Conservation (phyloP, 2,888 invertebrate genomes). For the Heliconius erato region DNA sequence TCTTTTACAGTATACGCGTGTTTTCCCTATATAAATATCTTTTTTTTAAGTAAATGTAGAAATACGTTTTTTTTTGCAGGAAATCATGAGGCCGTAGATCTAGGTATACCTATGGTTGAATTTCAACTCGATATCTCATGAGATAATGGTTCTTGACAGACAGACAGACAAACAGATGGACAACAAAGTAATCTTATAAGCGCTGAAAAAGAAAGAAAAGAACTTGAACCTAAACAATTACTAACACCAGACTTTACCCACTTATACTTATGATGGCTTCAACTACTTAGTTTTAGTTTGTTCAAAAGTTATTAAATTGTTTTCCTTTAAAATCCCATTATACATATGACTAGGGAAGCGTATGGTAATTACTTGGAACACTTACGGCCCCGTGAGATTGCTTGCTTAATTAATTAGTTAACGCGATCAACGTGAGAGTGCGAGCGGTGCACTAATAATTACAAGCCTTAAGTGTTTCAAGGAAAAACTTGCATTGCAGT, state of each 20-base stretch:
- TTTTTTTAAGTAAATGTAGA: no score
- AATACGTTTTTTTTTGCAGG: no score
- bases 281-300: background rate
- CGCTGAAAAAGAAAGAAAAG: background rate
- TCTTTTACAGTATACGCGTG: no score
- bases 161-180: no score
- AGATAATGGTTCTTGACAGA: no score
- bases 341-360: background rate
- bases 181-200: no score
- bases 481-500: slow-evolving; percentile 2
- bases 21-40: no score
- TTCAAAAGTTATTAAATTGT: slow-evolving; percentile 12
- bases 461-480: slow-evolving; percentile 10
- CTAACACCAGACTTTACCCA: background rate
- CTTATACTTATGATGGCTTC: background rate
- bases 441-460: slow-evolving; percentile 44
- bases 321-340: slow-evolving; percentile 18
- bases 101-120: no score
- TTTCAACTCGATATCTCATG: no score
- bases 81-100: no score
- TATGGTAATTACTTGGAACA: slow-evolving; percentile 41
- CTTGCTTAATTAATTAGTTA: slow-evolving; percentile 53
- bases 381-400: slow-evolving; percentile 40
- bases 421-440: slow-evolving; percentile 50
- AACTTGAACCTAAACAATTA: background rate